A percentile compares a stretch with the other conserved stretches of the same genome.
phyloP scores from a whole-genome alignment of 1,140 invertebrate species.

The Drosophila biarmipes region DNA sequence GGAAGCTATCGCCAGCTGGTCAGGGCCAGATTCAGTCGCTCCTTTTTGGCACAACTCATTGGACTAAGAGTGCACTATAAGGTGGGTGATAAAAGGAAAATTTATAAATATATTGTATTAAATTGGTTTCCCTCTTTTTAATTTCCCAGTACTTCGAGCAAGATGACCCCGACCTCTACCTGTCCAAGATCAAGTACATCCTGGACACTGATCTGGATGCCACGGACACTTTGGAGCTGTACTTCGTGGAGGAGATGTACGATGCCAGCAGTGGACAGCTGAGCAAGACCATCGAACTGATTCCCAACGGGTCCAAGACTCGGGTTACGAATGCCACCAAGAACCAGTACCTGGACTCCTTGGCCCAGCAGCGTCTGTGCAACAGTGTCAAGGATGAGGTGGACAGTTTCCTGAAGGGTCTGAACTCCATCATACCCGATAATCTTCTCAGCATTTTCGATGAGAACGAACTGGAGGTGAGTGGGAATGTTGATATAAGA shows the following conservation, averaged over 20 bases:
- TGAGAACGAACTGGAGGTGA: conserved; percentile 97
- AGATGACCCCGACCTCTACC: conserved; percentile 96
- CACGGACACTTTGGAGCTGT: conserved; percentile 91
- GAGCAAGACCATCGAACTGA: conserved; percentile 90
- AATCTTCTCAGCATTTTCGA: conserved; percentile 97
- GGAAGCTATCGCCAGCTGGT: conserved; percentile 95
- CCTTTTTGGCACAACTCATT: conserved; percentile 97
- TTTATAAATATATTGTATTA: conserved; percentile 50
- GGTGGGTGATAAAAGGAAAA: conserved; percentile 23
- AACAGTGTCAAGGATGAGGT: conserved; percentile 93
- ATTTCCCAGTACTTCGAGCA: conserved; percentile 93
- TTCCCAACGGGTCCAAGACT: conserved; percentile 89
- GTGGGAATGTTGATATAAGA: conserved; percentile 1
- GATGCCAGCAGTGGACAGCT: conserved; percentile 90
- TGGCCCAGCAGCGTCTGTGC: conserved; percentile 95
- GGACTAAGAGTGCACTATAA: conserved; percentile 96
- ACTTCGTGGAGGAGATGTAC: conserved; percentile 95
- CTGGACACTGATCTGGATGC: conserved; percentile 93
- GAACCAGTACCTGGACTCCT: conserved; percentile 91
- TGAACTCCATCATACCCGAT: conserved; percentile 96
- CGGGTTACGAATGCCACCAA: conserved; percentile 83
- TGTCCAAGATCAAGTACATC: conserved; percentile 96
- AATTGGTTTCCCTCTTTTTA: background rate
- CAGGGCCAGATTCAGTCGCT: conserved; percentile 94
- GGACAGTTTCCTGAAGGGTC: conserved; percentile 94